These are phyloP conservation scores for Helicoverpa zea DNA, from an alignment of 1,140 invertebrate genomes.

Conservation along the genomic window DNA sequence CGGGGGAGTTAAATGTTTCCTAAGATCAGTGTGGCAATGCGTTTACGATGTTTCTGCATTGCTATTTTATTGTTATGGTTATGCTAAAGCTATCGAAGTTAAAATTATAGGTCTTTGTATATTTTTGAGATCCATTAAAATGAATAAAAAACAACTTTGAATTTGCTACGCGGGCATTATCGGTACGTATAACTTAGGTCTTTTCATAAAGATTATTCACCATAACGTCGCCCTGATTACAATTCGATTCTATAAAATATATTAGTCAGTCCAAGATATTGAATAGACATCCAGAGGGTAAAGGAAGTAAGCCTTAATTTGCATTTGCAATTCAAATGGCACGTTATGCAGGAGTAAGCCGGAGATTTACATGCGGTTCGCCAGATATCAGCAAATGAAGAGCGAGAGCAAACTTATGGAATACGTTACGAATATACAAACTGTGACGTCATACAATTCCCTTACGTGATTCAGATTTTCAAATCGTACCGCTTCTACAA, in stretches of 20 bases:
- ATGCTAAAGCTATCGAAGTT: neutral
- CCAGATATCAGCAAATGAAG: slow-evolving; percentile 32
- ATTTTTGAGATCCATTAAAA: too few species aligned
- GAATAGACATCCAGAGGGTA: slow-evolving; percentile 20
- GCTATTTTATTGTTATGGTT: neutral
- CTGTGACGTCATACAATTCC: slow-evolving; percentile 20
- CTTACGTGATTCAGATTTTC: slow-evolving; percentile 22
- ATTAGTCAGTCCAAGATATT: slow-evolving; percentile 1
- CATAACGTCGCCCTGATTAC: neutral
- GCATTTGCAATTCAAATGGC: slow-evolving; percentile 69
- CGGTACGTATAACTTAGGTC: too few species aligned
- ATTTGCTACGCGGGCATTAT: too few species aligned
- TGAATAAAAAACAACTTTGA: too few species aligned
- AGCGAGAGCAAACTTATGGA: slow-evolving; percentile 31
- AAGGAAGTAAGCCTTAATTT: slow-evolving; percentile 62
- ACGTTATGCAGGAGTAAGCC: slow-evolving; percentile 64
- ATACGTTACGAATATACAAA: slow-evolving; percentile 32
- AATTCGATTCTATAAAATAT: slow-evolving; percentile 23
- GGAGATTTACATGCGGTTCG: slow-evolving; percentile 59
- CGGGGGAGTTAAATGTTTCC: slow-evolving; percentile 33
- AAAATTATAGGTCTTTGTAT: neutral
- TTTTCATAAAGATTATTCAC: neutral
- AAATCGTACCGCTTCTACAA: slow-evolving; percentile 22
- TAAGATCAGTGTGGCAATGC: slow-evolving; percentile 4
- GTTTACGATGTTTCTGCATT: slow-evolving; percentile 17